Evolutionary conservation across 1,140 invertebrate species (phyloP), one percentile per base, ranked within the genome.

Genomic region (Capitella teleta): DNA sequence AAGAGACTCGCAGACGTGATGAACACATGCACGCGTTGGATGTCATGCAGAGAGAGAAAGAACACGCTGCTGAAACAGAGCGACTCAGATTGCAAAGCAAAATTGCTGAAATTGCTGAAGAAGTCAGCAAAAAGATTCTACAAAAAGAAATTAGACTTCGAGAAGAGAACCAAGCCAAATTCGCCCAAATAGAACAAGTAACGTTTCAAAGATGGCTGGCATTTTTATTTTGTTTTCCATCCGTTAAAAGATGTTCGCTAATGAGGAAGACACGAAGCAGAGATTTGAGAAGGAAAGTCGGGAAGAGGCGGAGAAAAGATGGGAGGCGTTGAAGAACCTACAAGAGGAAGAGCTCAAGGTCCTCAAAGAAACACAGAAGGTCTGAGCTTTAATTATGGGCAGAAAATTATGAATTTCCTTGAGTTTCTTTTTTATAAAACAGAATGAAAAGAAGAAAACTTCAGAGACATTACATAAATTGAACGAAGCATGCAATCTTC

Each of bases 111-210:
- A 61, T 57, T 5, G 52, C 64, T 32, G 69, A 72, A 37, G 66
- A 70, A 46, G 57, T 69, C 12, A 70, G 67, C 55, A 66, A 67
- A 45, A 58, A 58, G 46, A 40, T 70, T 3, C 49, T 67, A n/a
- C 47, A 57, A 10, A 68, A 68, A 45, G 69, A 72, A 54, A 63
- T 70, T 37, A 68, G 67, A 53, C 55, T 70, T 1, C 54, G 64
- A 37, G 69, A 70, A 47, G 69, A 72, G 41, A 55, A 63, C 24
- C 64, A 66, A 41, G 58, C 62, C 8, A 66, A 64, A 54, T 62
- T 57, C 43, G 38, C 57, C 36, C 61, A 67, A 36, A 45, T 70
- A 12, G 69, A 72, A 52, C 65, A 61, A 59, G 67, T 71, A 49
- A 2, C 21, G 36, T 30, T 51, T 38, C 4, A 36, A 12, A 16